phyloP scores from a whole-genome alignment of 2,888 invertebrate genomes.

The Ditula angustiorana region DNA sequence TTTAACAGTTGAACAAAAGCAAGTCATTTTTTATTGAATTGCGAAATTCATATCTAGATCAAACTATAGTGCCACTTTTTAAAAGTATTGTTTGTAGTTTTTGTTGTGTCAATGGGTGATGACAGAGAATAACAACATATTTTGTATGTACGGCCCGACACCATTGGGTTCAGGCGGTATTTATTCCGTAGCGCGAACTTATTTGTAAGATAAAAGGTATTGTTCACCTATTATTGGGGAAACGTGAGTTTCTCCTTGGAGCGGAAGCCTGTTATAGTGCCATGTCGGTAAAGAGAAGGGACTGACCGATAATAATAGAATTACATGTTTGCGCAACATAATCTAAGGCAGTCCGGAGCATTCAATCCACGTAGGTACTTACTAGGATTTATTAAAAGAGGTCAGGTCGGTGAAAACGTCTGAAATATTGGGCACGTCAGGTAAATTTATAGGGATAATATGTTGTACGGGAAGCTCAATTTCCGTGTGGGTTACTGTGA shows the following conservation, averaged over 20 bases:
- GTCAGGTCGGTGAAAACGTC: slow-evolving; percentile 77
- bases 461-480: slow-evolving; percentile 75
- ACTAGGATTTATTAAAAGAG: slow-evolving; percentile 77
- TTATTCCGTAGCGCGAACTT: slow-evolving; percentile 29
- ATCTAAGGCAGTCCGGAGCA: slow-evolving; percentile 42
- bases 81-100: not conserved
- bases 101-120: not conserved
- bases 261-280: slow-evolving; percentile 33
- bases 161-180: slow-evolving; percentile 7
- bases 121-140: slow-evolving; percentile 9
- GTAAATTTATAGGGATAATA: slow-evolving; percentile 83
- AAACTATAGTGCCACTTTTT: slow-evolving; percentile 28
- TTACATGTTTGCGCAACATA: slow-evolving; percentile 49
- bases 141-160: slow-evolving; percentile 14
- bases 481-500: slow-evolving; percentile 72
- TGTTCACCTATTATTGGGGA: slow-evolving; percentile 38
- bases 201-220: slow-evolving; percentile 35
- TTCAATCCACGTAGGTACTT: slow-evolving; percentile 52
- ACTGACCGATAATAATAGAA: slow-evolving; percentile 50
- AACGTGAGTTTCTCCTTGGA: slow-evolving; percentile 23
- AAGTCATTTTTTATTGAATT: slow-evolving; percentile 29
- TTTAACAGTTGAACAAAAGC: slow-evolving; percentile 30
- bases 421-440: slow-evolving; percentile 82
- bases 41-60: slow-evolving; percentile 22
- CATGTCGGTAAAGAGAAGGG: slow-evolving; percentile 39